Base-by-base conservation (phyloP, 2,797 vertebrate species). In the Lepus oiostolus region DNA sequence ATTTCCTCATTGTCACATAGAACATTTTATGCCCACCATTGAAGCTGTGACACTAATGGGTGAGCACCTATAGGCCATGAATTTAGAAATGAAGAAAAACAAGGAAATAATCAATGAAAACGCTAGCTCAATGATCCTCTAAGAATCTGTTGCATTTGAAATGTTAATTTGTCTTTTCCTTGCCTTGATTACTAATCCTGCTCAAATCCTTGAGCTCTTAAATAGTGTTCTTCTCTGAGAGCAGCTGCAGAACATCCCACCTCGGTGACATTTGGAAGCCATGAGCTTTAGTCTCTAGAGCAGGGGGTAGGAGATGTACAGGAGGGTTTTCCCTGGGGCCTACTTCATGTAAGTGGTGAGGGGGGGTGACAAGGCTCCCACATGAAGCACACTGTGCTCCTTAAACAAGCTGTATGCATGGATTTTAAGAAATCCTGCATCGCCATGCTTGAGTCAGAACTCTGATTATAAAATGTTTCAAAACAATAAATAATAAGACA, bases 131-230 rank as follows among this genome's bases (percentile, higher is more conserved):
- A 77, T 86, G 12, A 74, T 71, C 5, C 5, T 47, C 90, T 21
- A 68, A 54, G 60, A 79, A 74, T 67, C 87, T 75, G n/a, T 52
- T 87, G 13, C 11, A 62, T 70, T 2, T 3, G 70, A 60, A 10
- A 50, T 70, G 2, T 63, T 76, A 72, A 30, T 47, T 90, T 74
- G 42, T 74, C 70, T 85, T 89, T 92, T 52, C 13, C 71, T 16
- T 67, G 71, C 19, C 17, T 42, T 2, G 32, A 32, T n/a, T 75
- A 84, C 26, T 70, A 26, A 93, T 75, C 7, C 63, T 35, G 42
- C 8, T 65, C 30, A 85, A 76, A 22, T 74, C 38, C 26, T 62
- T 77, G 47, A 81, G 35, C 13, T 85, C 9, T 47, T 85, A 82
- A 93, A 32, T 12, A 85, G 11, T 70, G 21, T 71, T 91, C 35